phyloP scores from a whole-genome alignment of 2,888 invertebrate species.

The Mycalesis mineus region DNA sequence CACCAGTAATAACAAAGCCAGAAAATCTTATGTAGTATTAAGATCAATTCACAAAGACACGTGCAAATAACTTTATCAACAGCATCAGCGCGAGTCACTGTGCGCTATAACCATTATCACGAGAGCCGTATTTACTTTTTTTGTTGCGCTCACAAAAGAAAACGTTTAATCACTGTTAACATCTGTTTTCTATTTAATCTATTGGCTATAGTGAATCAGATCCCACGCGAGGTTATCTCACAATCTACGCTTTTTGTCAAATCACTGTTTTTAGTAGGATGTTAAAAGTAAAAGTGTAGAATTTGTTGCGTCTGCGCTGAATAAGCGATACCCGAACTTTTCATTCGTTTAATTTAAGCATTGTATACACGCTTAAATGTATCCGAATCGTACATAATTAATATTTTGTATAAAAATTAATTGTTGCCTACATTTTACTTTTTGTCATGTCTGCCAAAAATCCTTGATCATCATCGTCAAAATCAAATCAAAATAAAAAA shows the following conservation, averaged over 20 bases:
- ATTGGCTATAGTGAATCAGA: conserved; percentile 17
- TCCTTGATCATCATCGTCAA: too few species aligned
- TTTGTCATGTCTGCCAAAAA: too few species aligned
- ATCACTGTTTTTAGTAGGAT: conserved; percentile 52
- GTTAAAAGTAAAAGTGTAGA: conserved; percentile 61
- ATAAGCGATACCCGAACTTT: neutral
- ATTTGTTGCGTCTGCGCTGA: conserved; percentile 20
- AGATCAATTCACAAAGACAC: neutral
- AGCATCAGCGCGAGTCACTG: neutral
- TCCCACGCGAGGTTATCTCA: conserved; percentile 35
- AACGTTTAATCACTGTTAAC: conserved; percentile 14
- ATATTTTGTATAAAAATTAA: neutral
- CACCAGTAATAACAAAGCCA: neutral
- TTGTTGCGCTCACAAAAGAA: conserved; percentile 7
- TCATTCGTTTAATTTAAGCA: neutral
- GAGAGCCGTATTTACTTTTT: neutral
- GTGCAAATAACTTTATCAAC: neutral
- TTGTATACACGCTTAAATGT: neutral
- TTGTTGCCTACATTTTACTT: too few species aligned
- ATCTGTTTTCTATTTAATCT: conserved; percentile 29
- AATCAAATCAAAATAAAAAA: too few species aligned
- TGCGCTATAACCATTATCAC: neutral
- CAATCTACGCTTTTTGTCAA: conserved; percentile 44
- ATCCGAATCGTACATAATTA: neutral
- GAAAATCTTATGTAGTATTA: neutral